phyloP scores from a whole-genome alignment of 2,888 invertebrate species.

The Drosophila testacea region DNA sequence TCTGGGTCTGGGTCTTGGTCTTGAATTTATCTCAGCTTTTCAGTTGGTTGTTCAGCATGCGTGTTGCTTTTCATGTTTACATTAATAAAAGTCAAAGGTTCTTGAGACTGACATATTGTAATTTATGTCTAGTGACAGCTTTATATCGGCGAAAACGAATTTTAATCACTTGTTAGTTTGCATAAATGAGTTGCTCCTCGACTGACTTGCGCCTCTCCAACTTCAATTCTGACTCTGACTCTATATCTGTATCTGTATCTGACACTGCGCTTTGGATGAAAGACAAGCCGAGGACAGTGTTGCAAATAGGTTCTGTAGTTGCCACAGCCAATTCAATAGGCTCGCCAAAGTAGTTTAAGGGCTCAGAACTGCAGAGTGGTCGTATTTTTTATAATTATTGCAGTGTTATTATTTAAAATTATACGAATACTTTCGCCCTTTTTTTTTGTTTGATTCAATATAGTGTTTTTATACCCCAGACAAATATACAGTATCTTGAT shows the following conservation, averaged over 20 bases:
- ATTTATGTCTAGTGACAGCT: constrained; percentile 81
- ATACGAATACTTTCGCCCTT: too few relatives aligned
- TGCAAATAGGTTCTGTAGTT: constrained; percentile 3
- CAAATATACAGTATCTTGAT: too few relatives aligned
- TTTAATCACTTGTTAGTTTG: constrained; percentile 81
- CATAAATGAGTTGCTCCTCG: constrained; percentile 74
- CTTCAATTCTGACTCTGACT: background rate
- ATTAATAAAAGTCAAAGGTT: constrained; percentile 81
- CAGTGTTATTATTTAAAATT: too few relatives aligned
- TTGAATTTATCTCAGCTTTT: constrained; percentile 70
- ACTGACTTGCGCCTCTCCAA: constrained; percentile 44
- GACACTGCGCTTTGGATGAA: constrained; percentile 13
- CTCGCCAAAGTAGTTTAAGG: background rate
- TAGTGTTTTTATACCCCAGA: too few relatives aligned
- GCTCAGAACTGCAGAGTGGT: background rate
- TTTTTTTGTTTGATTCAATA: too few relatives aligned
- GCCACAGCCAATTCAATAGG: constrained; percentile 1
- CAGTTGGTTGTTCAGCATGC: constrained; percentile 75
- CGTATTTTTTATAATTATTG: too few relatives aligned
- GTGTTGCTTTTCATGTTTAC: constrained; percentile 81
- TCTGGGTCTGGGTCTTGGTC: constrained; percentile 30
- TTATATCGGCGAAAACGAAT: constrained; percentile 77
- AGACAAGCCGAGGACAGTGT: constrained; percentile 6
- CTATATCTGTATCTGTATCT: constrained; percentile 1
- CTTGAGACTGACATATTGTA: constrained; percentile 81